Base-by-base conservation (phyloP, 2,888 invertebrate genomes). In the Tachina grossa region DNA sequence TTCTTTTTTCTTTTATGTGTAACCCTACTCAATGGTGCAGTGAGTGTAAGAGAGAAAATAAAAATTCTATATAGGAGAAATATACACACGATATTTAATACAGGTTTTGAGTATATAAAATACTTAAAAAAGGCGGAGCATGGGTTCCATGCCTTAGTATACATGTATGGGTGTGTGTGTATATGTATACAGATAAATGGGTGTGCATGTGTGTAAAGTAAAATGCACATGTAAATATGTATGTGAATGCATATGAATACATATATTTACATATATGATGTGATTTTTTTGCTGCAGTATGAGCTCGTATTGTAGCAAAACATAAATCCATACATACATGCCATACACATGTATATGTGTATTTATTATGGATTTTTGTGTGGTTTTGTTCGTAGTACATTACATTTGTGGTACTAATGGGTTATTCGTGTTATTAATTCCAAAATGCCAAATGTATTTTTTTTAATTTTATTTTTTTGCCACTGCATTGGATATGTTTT, bases 91-190 rank as follows among this genome's bases (percentile, higher is more conserved):
- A 47, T 69, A 22, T 76, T 51, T 63, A 76, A 76, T 49, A 72
- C 83, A 78, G 83, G 83, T 83, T 83, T 83, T 78, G 45, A 66
- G 65, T 77, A 77, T 74, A 57, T 66, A 83, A 22, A 53, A 5
- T 41, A 75, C 43, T 84, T 77, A 19, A 76, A 88, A 88, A 89
- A 90, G 90, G 90, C 90, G 90, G 90, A 89, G 91, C 90, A 90
- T 90, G 91, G 90, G 91, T 88, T 87, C 88, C 74, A 75, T 79
- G 41, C 39, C 19, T 72, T 59, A 57, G 39, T 51, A 77, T 39
- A 39, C 4, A 31, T 31, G 2, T 31, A 31, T 31, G 6, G 0
- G 6, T 31, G 31, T 31, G 6, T 31, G 5, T 6, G 31, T 31
- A 6, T 31, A 6, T 31, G 0, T 6, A 31, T 8, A 53, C 43